These are phyloP conservation scores for Cenopis cana DNA, from an alignment of 2,888 invertebrate genomes.

Conservation along the genomic window DNA sequence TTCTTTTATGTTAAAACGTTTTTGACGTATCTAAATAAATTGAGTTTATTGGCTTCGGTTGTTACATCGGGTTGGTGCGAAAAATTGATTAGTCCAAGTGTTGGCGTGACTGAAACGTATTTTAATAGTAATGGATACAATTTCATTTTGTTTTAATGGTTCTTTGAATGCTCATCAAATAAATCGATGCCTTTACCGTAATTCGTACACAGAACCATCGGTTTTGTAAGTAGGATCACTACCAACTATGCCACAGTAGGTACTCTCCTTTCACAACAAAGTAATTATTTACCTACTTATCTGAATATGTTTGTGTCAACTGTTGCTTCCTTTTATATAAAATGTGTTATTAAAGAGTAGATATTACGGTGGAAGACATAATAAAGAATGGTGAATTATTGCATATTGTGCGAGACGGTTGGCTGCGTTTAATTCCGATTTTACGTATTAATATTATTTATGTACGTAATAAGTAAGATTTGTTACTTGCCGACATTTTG, in stretches of 20 bases:
- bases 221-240: no score
- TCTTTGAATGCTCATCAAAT: no score
- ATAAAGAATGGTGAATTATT: conserved; percentile 66
- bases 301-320: neutral
- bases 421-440: conserved; percentile 63
- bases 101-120: conserved; percentile 13
- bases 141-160: neutral
- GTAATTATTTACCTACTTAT: neutral
- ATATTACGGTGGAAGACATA: conserved; percentile 22
- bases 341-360: conserved; percentile 12
- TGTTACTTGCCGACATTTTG: conserved; percentile 26
- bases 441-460: conserved; percentile 60
- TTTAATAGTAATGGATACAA: conserved; percentile 6
- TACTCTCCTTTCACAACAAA: neutral
- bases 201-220: no score
- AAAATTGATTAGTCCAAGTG: conserved; percentile 11
- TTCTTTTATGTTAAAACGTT: conserved; percentile 27
- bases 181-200: no score
- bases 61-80: neutral
- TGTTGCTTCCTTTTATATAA: neutral
- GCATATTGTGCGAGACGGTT: conserved; percentile 64
- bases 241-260: no score
- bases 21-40: conserved; percentile 25
- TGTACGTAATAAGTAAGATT: conserved; percentile 51
- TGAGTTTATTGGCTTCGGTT: conserved; percentile 6